Evolutionary conservation across 2,797 vertebrate species (phyloP).

Genomic region (Danio albolineatus): DNA sequence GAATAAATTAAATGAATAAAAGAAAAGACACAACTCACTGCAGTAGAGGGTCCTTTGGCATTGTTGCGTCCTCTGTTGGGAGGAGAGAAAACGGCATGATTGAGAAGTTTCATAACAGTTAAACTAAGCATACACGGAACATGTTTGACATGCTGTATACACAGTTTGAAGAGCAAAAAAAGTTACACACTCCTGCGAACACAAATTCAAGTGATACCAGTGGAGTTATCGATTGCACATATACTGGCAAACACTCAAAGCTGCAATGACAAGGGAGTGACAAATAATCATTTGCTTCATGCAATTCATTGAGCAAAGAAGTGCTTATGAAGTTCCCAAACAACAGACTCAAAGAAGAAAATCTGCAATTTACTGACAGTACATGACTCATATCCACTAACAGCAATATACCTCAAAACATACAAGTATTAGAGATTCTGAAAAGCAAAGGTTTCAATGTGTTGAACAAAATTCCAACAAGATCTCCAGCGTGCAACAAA

Average conservation of each 20-base stretch:
- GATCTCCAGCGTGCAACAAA: background rate
- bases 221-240: slow-evolving; percentile 7
- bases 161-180: background rate
- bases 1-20: background rate
- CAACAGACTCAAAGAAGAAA: background rate
- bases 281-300: slow-evolving; percentile 23
- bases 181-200: background rate
- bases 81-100: slow-evolving; percentile 46
- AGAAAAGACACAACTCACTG: slow-evolving; percentile 82
- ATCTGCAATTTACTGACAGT: background rate
- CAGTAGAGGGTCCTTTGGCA: slow-evolving; percentile 89
- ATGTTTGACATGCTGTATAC: background rate
- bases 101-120: slow-evolving; percentile 40
- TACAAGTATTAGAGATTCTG: background rate
- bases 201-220: background rate
- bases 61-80: slow-evolving; percentile 92
- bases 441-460: background rate
- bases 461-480: slow-evolving; percentile 7
- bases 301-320: slow-evolving; percentile 18
- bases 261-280: slow-evolving; percentile 1
- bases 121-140: background rate
- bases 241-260: background rate
- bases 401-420: background rate
- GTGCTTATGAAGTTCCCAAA: background rate
- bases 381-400: background rate